phyloP scores from a whole-genome alignment of 2,797 vertebrate species.

The Pseudochirops corinnae region DNA sequence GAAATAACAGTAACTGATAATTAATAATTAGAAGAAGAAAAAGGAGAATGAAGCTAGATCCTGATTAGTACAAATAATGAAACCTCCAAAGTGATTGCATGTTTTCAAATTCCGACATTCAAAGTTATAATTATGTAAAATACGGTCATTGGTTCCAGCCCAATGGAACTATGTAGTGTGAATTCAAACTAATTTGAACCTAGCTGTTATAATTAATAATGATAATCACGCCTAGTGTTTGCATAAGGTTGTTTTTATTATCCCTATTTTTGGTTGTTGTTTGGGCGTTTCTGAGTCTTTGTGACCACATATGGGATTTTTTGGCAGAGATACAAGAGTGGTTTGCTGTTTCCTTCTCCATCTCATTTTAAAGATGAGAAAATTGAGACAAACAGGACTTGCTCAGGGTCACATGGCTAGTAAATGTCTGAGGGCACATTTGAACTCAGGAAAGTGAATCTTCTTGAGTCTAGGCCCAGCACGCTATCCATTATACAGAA shows the following conservation, averaged over 20 bases:
- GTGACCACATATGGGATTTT: not conserved
- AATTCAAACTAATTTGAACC: not conserved
- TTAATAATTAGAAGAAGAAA: not conserved
- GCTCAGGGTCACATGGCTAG: not conserved
- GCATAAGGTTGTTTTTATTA: not conserved
- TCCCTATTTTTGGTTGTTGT: not conserved
- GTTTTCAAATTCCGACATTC: not conserved
- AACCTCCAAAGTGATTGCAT: not conserved
- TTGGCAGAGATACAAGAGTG: not conserved
- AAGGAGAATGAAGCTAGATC: not conserved
- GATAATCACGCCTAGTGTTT: not conserved
- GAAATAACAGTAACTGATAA: not conserved
- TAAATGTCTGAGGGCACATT: not conserved
- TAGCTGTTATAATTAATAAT: not conserved
- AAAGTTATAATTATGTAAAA: not conserved
- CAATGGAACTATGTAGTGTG: not conserved
- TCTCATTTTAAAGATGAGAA: not conserved
- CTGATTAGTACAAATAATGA: not conserved
- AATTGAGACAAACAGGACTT: not conserved
- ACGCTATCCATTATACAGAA: not conserved
- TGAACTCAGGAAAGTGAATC: not conserved
- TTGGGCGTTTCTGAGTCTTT: not conserved
- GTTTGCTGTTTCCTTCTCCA: not conserved
- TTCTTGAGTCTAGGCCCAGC: not conserved
- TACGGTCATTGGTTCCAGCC: not conserved